Evolutionary conservation across 30 jellyfish, hydroid and myxozoan genomes (phyloP).

Genomic region (Sanderia malayensis): DNA sequence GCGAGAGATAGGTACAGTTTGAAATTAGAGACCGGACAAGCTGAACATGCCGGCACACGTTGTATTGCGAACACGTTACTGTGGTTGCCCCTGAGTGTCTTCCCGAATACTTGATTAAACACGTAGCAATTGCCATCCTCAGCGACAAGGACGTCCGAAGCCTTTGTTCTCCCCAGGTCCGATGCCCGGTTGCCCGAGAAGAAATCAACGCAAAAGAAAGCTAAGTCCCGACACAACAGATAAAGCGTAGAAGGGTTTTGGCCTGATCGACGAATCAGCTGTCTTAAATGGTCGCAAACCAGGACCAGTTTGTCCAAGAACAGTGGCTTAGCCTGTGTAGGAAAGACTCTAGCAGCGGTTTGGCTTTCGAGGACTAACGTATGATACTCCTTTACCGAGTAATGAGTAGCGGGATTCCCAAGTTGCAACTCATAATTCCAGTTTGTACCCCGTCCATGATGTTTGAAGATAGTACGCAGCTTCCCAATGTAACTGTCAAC

Average conservation of each 20-base stretch:
- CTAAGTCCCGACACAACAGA: background rate
- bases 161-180: constrained; percentile 10
- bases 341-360: background rate
- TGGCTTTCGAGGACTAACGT: background rate
- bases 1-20: too few species aligned
- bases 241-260: too few species aligned
- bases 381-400: background rate
- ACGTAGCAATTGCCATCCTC: background rate
- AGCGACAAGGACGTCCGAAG: background rate
- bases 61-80: constrained; percentile 12
- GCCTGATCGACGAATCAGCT: too few species aligned
- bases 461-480: background rate
- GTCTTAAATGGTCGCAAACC: too few species aligned
- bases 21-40: background rate
- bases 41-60: background rate
- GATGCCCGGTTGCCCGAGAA: too few species aligned
- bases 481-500: too few species aligned
- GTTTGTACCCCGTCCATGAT: background rate
- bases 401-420: background rate
- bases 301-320: too few species aligned
- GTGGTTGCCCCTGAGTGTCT: constrained; percentile 16
- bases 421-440: background rate
- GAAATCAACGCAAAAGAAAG: constrained; percentile 16
- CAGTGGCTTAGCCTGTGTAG: too few species aligned
- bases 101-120: constrained; percentile 6